These are phyloP conservation scores for Bombyx mori DNA, from an alignment of 1,140 invertebrate species.

Conservation along the genomic window ASM3026992v2 NC_085110.1:12398501-12399000, in stretches of 20 bases:
- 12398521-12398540: no score
- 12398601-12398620: no score
- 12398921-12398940: constrained; percentile 1
- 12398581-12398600: constrained; percentile 4
- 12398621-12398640: no score
- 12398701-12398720: constrained; percentile 39
- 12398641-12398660: no score
- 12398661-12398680: neutral
- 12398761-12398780: constrained; percentile 43
- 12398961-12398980: constrained; percentile 65
- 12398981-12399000: constrained; percentile 21
- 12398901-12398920: no score
- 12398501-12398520: no score
- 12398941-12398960: constrained; percentile 13
- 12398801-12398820: constrained; percentile 1
- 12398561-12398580: constrained; percentile 8
- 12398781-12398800: constrained; percentile 7
- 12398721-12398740: constrained; percentile 61
- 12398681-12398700: constrained; percentile 65
- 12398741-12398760: constrained; percentile 67
- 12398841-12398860: no score
- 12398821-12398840: no score
- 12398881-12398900: no score
- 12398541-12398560: no score
- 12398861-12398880: no score